A percentile compares a stretch with the other conserved stretches of the same genome.
Conservation (phyloP, 2,888 invertebrate species). For the Anthrax anthrax region DNA sequence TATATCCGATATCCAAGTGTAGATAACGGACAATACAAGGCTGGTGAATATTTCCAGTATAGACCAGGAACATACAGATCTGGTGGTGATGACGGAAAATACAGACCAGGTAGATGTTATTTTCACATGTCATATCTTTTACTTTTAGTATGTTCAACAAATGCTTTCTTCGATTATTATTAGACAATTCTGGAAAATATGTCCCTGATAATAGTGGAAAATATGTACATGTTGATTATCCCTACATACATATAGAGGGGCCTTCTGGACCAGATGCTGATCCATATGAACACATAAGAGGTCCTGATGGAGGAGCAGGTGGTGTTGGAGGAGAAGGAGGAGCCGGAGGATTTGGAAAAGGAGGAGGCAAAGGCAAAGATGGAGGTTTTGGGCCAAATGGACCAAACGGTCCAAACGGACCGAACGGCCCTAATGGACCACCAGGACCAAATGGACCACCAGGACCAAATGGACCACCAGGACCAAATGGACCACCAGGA, state of each 20-base stretch:
- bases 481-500: slow-evolving; percentile 25
- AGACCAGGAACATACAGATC: no score
- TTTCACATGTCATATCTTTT: no score
- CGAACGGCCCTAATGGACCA: slow-evolving; percentile 28
- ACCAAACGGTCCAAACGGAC: slow-evolving; percentile 25
- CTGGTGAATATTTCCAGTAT: no score
- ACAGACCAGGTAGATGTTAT: no score
- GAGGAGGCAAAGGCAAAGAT: slow-evolving; percentile 6
- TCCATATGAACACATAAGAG: background rate
- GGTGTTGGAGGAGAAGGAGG: slow-evolving; percentile 10
- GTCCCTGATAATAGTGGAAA: slow-evolving; percentile 30
- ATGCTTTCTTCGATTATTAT: background rate
- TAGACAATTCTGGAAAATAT: slow-evolving; percentile 20
- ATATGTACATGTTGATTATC: slow-evolving; percentile 16
- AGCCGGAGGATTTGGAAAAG: slow-evolving; percentile 25
- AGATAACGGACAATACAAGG: no score
- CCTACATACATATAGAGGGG: slow-evolving; percentile 25
- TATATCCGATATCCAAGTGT: no score
- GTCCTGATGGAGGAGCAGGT: slow-evolving; percentile 4
- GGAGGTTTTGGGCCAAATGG: slow-evolving; percentile 26
- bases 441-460: slow-evolving; percentile 36
- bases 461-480: slow-evolving; percentile 18
- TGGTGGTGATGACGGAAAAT: no score
- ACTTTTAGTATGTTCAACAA: no score
- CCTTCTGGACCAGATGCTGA: slow-evolving; percentile 27